These are phyloP conservation scores for Dryocosmus kuriphilus DNA, from an alignment of 2,888 invertebrate genomes.

Conservation along the genomic window DNA sequence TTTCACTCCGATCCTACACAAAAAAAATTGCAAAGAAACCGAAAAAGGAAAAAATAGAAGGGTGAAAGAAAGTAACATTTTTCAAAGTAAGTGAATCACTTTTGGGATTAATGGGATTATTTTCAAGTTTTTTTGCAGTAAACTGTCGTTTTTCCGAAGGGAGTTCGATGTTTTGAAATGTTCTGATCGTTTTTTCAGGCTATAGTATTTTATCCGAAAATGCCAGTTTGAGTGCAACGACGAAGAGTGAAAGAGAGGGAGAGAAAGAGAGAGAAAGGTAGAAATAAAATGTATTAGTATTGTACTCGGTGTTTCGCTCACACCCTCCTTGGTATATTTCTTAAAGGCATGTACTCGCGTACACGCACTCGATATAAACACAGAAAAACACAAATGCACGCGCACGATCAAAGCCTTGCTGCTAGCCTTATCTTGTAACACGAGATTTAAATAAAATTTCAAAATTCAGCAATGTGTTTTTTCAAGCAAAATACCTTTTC, in stretches of 20 bases:
- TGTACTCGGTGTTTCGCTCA: constrained; percentile 35
- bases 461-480: constrained; percentile 42
- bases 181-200: constrained; percentile 1
- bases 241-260: constrained; percentile 9
- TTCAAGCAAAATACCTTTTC: not conserved
- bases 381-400: constrained; percentile 62
- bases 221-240: constrained; percentile 15
- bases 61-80: constrained; percentile 18
- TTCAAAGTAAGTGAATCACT: constrained; percentile 16
- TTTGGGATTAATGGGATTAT: not conserved
- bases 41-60: constrained; percentile 40
- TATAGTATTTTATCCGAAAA: not conserved
- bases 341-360: not conserved
- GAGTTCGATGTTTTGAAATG: not conserved
- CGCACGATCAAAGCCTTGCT: constrained; percentile 70
- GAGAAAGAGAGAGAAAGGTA: constrained; percentile 31
- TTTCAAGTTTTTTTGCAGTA: not conserved
- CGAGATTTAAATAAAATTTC: constrained; percentile 69
- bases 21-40: not conserved
- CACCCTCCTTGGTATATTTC: constrained; percentile 19
- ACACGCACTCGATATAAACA: constrained; percentile 37
- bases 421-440: constrained; percentile 73
- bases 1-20: not conserved
- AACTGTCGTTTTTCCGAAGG: not conserved
- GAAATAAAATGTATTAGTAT: constrained; percentile 41